phyloP scores from a whole-genome alignment of 2,888 invertebrate species.

The Monopis laevigella region DNA sequence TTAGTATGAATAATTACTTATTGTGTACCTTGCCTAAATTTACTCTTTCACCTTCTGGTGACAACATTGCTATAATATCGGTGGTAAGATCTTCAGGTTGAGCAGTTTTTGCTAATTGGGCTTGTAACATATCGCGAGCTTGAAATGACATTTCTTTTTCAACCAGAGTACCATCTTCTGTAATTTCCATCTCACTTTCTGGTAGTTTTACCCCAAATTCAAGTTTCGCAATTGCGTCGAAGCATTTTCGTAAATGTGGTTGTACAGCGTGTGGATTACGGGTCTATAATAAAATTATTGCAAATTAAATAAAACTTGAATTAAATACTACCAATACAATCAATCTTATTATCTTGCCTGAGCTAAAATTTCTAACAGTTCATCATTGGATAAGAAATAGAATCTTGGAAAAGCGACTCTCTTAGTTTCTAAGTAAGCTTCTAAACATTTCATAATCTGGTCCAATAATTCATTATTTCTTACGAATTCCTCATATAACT shows the following conservation, averaged over 20 bases:
- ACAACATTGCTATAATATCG: slow-evolving; percentile 89
- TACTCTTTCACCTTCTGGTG: slow-evolving; percentile 88
- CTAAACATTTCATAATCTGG: slow-evolving; percentile 89
- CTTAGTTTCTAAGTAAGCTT: slow-evolving; percentile 89
- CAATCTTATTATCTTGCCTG: slow-evolving; percentile 70
- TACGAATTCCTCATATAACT: slow-evolving; percentile 73
- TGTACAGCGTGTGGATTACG: slow-evolving; percentile 90
- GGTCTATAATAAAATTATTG: slow-evolving; percentile 53
- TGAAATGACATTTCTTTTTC: slow-evolving; percentile 52
- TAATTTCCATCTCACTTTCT: slow-evolving; percentile 59
- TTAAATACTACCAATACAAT: slow-evolving; percentile 1
- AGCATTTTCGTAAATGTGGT: slow-evolving; percentile 89
- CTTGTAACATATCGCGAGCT: slow-evolving; percentile 47
- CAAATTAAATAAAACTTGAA: not conserved
- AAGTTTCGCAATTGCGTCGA: slow-evolving; percentile 81
- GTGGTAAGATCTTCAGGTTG: slow-evolving; percentile 70
- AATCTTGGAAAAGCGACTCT: slow-evolving; percentile 88
- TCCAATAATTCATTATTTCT: slow-evolving; percentile 83
- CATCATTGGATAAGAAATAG: slow-evolving; percentile 91
- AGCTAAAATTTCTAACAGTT: slow-evolving; percentile 87
- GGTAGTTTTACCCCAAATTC: slow-evolving; percentile 75
- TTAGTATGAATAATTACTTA: too few species aligned
- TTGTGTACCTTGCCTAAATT: slow-evolving; percentile 77
- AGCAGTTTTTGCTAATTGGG: slow-evolving; percentile 44
- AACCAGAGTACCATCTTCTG: slow-evolving; percentile 56